phyloP scores from a whole-genome alignment of 2,797 vertebrate species.

The Luscinia megarhynchos region DNA sequence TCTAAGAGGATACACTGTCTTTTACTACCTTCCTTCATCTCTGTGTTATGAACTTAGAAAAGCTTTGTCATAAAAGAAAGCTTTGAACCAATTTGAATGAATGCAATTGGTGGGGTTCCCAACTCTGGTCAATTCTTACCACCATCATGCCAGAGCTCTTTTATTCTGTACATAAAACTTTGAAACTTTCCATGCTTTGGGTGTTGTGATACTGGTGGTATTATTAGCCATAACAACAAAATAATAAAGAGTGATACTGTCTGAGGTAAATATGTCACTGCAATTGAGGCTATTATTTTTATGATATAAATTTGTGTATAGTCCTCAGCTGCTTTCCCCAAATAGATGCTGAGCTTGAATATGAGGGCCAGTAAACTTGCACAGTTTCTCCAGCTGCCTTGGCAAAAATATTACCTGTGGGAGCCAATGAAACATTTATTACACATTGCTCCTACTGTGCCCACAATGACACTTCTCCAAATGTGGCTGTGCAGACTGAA shows the following conservation, averaged over 20 bases:
- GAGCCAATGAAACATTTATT: constrained; percentile 66
- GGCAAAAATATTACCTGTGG: constrained; percentile 68
- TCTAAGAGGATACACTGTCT: neutral
- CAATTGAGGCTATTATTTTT: constrained; percentile 55
- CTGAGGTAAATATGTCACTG: constrained; percentile 41
- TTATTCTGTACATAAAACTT: neutral
- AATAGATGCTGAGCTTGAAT: constrained; percentile 60
- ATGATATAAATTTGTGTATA: constrained; percentile 50
- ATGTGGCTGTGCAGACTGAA: constrained; percentile 43
- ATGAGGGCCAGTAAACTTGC: constrained; percentile 50
- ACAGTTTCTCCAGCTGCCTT: constrained; percentile 73
- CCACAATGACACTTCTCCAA: constrained; percentile 49
- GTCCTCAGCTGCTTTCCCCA: constrained; percentile 67
- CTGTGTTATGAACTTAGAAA: neutral
- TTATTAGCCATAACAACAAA: neutral
- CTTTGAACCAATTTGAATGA: constrained; percentile 40
- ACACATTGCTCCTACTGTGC: constrained; percentile 50
- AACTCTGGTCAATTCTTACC: neutral
- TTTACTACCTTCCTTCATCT: neutral
- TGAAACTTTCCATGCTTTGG: neutral
- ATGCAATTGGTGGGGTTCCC: constrained; percentile 1
- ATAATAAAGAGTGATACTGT: neutral
- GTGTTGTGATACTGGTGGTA: neutral
- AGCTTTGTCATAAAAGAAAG: neutral
- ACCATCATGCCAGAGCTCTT: neutral